Base-by-base conservation (phyloP, 1,140 invertebrate genomes). In the Solenopsis invicta region DNA sequence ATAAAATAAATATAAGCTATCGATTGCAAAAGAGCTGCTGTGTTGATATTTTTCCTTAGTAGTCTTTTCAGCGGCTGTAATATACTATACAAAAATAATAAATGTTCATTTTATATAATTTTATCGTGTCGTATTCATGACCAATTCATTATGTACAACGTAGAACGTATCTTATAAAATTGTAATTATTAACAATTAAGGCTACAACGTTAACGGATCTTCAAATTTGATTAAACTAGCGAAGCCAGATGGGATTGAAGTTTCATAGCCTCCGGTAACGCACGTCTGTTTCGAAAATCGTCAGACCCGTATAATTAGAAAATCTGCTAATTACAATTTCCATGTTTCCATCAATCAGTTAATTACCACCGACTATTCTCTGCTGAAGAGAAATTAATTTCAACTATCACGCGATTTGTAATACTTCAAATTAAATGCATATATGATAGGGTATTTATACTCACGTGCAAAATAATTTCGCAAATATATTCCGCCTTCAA, bases 1-100 rank as follows among this genome's bases (percentile, higher is more conserved):
- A 59, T 21, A 56, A 81, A 69, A 56, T 81, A 81, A 69, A 81
- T 81, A 81, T 56, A 69, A 81, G 52, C 62, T 54, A 24, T 16
- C n/a, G 21, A 66, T 29, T 2, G 45, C 34, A 8, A 80, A 18
- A 45, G 21, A 50, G 62, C 34, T 41, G 41, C 41, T 24, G n/a
- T 13, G 13, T n/a, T 16, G 77, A 45, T 71, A 81, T 67, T 29
- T 71, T 81, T 41, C 29, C 13, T 69, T 34, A 1, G 21, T 34
- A 8, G 21, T 24, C 77, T 54, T 80, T 69, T 81, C 50, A 41
- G 13, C 77, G 34, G 4, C 16, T 41, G 62, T 80, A 37, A 54
- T 54, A n/a, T 41, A 69, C 34, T 50, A 29, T 50, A 29, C 56
- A 81, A 71, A 56, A 45, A 29, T 29, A 29, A 29, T 16, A 69